Evolutionary conservation across 1,140 invertebrate species (phyloP), one percentile per base, ranked within the genome.

Genomic region (Agrilus planipennis): DNA sequence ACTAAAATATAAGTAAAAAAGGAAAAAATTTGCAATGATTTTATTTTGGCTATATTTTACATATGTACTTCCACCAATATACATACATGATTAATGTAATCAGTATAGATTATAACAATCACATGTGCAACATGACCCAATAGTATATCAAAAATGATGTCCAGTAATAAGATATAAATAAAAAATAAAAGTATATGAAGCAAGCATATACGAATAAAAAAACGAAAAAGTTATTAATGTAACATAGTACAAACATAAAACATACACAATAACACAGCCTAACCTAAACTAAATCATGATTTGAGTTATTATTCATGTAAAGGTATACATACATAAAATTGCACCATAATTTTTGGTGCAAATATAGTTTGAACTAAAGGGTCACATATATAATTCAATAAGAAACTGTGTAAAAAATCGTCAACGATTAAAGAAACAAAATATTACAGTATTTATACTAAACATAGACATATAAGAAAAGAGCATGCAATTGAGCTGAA

Each of bases 51-150:
- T 53, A 51, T 54, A 50, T 51, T 51, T 53, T 47, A 38, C 25
- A 27, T 15, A 57, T 51, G 51, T 57, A 53, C 53, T 57, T 55
- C 55, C 53, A 55, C 55, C 55, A 57, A 61, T 57, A 55, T 61
- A 62, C 57, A 57, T 50, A 57, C 54, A 52, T 55, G 60, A 62
- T 62, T 62, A 62, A 62, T 62, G 55, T 62, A 62, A 62, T 62
- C 60, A 62, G 53, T 62, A 61, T 55, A 42, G 46, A 46, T 49
- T 38, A 49, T 50, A 60, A 52, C 51, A 53, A 57, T 51, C 51
- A 59, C 58, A 61, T 61, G 58, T 61, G 58, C 58, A 61, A 61
- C 58, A 61, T 61, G 58, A 58, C 49, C 45, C 46, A 51, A 17
- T 17, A 4, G 23, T 36, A 36, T 37, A 27, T 52, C 51, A 45